These are phyloP conservation scores for Mixornis gularis DNA, from an alignment of 2,113 vertebrate genomes.

Conservation along the genomic window DNA sequence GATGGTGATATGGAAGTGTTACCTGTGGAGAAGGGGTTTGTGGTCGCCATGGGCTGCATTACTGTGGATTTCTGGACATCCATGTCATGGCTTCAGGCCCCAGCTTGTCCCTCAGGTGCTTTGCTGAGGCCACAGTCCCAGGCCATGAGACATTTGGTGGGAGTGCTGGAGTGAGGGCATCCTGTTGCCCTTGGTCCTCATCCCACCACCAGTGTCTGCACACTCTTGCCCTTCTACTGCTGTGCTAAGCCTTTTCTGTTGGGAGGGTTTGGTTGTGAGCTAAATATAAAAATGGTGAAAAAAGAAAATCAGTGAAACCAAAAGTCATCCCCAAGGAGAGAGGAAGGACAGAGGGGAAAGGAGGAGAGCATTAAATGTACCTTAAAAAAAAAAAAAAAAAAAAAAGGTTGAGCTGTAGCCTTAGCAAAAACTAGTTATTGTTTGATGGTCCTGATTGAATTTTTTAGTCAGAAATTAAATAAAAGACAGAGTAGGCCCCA, in stretches of 20 bases:
- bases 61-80: not conserved
- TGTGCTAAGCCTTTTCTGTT: not conserved
- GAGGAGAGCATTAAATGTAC: not conserved
- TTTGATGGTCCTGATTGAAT: not conserved
- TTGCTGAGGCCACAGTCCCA: not conserved
- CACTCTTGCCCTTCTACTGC: not conserved
- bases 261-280: not conserved
- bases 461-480: constrained; percentile 30
- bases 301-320: not conserved
- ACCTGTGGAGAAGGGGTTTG: not conserved
- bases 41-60: not conserved
- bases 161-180: not conserved
- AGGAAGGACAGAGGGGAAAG: not conserved
- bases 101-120: not conserved
- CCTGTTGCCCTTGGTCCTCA: not conserved
- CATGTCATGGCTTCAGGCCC: not conserved
- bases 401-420: not conserved
- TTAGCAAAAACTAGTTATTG: not conserved
- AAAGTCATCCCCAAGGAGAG: not conserved
- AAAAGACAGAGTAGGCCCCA: not conserved
- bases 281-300: not conserved
- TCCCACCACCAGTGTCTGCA: too few relatives aligned
- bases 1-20: not conserved
- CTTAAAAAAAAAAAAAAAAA: not conserved
- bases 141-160: fast-evolving